Base-by-base conservation (phyloP, 30 jellyfish, hydroid and myxozoan genomes). In the Hydractinia echinata region DNA sequence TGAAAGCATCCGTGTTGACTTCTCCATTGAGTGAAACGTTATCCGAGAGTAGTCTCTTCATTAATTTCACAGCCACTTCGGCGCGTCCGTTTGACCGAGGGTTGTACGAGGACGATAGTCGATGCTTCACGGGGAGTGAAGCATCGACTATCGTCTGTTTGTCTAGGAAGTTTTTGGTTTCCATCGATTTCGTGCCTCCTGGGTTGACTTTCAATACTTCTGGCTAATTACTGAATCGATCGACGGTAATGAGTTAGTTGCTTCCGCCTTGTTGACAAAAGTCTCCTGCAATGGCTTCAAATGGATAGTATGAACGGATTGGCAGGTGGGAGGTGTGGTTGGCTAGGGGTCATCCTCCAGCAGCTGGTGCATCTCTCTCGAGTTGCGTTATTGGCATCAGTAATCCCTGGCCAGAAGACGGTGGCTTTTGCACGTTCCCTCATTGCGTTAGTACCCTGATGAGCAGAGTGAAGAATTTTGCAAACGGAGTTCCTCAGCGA, bases 331-430 rank as follows among this genome's bases (percentile, higher is more conserved):
- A 68, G 15, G 79, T 21, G 1, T 10, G 79, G 53, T 9, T 51
- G 76, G 82, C 19, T 20, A 30, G 76, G 82, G 15, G 82, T 11
- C 10, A 9, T 30, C 10, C 76, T 15, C 16, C 30, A 13, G 13
- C 82, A 67, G 78, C 51, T 67, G 51, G 11, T 15, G 78, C 19
- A 67, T 15, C 11, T 67, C 51, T 15, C 21, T 13, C 19, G 15
- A 16, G 16, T 18, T 1, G 76, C 14, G 18, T 30, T 74, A 13
- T 1, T 51, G 19, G 77, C 76, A 10, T 18, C n/a, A 30, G 76
- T 9, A 74, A 16, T 73, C 9, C 82, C 82, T 8, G 82, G 82
- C 82, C 82, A 73, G 82, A 73, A 73, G 74, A 73, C 82, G 15
- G 82, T 14, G 14, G 73, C 76, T 30, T 73, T 30, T 73, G 82